Conservation (phyloP, 2,888 invertebrate genomes). For the Rhingia rostrata region DNA sequence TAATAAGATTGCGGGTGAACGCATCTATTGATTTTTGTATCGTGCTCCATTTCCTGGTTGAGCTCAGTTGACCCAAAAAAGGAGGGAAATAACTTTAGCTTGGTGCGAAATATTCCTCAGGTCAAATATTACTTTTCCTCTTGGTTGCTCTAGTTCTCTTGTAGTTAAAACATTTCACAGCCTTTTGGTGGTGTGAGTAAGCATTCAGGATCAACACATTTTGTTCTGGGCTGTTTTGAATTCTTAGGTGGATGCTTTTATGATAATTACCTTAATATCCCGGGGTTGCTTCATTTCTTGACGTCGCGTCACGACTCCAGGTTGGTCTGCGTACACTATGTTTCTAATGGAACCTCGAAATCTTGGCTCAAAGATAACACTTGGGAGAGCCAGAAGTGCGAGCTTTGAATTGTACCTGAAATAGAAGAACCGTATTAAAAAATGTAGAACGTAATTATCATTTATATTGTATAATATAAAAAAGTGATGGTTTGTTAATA, state of each 20-base stretch:
- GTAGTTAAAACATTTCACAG: not conserved
- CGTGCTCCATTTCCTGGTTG: constrained; percentile 57
- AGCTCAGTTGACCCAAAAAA: constrained; percentile 54
- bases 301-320: constrained; percentile 89
- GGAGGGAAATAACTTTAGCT: not conserved
- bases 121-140: not conserved
- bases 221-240: not conserved
- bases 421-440: constrained; percentile 29
- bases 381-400: constrained; percentile 92
- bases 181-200: too few species aligned
- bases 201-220: too few species aligned
- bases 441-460: too few species aligned
- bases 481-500: too few species aligned
- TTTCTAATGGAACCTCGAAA: constrained; percentile 96
- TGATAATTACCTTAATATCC: constrained; percentile 88
- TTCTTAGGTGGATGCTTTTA: not conserved
- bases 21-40: constrained; percentile 68
- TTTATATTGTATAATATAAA: too few species aligned
- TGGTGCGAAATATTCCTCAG: constrained; percentile 21
- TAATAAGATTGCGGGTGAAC: constrained; percentile 68
- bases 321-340: constrained; percentile 93
- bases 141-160: not conserved
- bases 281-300: constrained; percentile 93
- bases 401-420: constrained; percentile 91
- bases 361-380: constrained; percentile 95